A percentile compares a stretch with the other conserved stretches of the same genome.
Conservation (phyloP, 2,797 vertebrate species). For the Jordanella pulchra region DNA sequence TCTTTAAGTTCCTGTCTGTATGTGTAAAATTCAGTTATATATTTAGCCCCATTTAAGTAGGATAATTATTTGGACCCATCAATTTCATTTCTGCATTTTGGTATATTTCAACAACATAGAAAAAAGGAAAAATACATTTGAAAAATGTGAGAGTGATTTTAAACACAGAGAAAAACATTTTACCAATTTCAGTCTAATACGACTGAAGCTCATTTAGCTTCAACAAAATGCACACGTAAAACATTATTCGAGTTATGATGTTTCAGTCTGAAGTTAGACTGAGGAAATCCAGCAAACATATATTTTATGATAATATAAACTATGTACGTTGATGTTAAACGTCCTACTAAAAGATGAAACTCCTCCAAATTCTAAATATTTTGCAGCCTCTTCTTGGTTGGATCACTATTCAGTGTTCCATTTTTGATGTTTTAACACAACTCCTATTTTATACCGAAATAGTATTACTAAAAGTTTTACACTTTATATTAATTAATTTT, state of each 20-base stretch:
- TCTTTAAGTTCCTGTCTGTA: constrained; percentile 57
- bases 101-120: neutral
- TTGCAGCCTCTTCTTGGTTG: neutral
- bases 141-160: neutral
- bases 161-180: too few relatives aligned
- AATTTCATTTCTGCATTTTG: neutral
- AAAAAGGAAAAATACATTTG: neutral
- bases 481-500: too few relatives aligned
- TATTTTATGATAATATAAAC: neutral
- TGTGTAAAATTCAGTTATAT: constrained; percentile 4
- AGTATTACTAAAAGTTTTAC: neutral
- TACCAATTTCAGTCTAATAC: too few relatives aligned
- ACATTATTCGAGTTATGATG: neutral
- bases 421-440: neutral
- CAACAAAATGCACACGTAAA: neutral
- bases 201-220: neutral
- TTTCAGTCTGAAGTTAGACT: neutral
- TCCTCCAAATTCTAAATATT: neutral
- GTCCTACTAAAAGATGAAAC: neutral
- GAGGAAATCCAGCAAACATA: neutral
- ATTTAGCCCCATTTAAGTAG: constrained; percentile 3
- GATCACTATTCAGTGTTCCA: too few relatives aligned
- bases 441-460: neutral
- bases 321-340: neutral
- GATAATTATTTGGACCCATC: neutral